These are phyloP conservation scores for Aleadryas rufinucha DNA, from an alignment of 2,113 vertebrate species.

Conservation along the genomic window DNA sequence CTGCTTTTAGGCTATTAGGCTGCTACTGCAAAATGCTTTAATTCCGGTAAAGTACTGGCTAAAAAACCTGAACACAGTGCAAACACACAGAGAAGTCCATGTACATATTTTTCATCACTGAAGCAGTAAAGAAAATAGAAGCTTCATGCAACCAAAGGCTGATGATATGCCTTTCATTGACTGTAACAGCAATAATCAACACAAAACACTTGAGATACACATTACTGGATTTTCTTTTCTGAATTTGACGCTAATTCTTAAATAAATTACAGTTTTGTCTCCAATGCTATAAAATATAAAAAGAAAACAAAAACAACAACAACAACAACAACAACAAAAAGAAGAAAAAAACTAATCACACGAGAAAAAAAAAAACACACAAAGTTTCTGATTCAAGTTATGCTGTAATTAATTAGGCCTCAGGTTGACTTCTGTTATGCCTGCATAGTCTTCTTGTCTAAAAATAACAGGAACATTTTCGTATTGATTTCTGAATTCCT, in stretches of 20 bases:
- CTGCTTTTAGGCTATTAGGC: not conserved
- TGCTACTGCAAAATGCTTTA: not conserved
- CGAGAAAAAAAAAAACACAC: accelerated
- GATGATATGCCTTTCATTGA: not conserved
- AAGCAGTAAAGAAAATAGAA: not conserved
- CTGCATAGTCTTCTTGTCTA: not conserved
- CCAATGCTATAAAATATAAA: not conserved
- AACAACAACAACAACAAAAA: not conserved
- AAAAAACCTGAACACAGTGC: not conserved
- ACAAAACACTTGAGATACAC: not conserved
- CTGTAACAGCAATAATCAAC: not conserved
- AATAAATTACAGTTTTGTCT: not conserved
- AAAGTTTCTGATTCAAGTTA: not conserved
- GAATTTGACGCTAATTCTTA: not conserved
- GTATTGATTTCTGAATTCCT: not conserved
- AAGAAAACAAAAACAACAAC: not conserved
- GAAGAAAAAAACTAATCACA: not conserved
- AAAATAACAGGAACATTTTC: not conserved
- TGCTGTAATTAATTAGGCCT: not conserved
- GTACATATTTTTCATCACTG: not conserved
- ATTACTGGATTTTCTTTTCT: not conserved
- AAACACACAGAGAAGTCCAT: not conserved
- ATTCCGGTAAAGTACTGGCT: not conserved
- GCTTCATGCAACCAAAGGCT: not conserved
- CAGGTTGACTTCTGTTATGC: not conserved